Percentiles rank a stretch among this genome's conserved stretches.
Conservation (phyloP, 1,140 invertebrate genomes). For the Apis laboriosa region DNA sequence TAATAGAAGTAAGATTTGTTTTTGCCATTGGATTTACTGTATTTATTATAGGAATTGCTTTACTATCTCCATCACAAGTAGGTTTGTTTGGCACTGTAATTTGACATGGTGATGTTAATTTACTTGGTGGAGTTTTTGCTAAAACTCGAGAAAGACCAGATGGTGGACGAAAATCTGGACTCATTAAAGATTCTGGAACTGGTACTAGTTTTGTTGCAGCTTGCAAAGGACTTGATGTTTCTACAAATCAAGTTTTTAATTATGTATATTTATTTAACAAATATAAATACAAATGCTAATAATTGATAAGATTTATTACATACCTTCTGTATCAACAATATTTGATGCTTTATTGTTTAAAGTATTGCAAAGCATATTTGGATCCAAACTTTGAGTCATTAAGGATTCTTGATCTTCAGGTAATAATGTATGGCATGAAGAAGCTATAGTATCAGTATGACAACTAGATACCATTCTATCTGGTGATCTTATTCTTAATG, state of each 20-base stretch:
- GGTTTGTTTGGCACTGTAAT: conserved; percentile 71
- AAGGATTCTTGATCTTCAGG: conserved; percentile 76
- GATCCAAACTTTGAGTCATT: conserved; percentile 86
- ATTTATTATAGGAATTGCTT: conserved; percentile 72
- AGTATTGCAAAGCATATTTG: conserved; percentile 76
- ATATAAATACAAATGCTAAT: background rate
- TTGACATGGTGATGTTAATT: conserved; percentile 75
- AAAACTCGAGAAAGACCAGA: conserved; percentile 74
- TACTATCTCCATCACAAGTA: conserved; percentile 65
- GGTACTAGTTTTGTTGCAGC: conserved; percentile 92
- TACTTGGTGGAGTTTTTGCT: conserved; percentile 73
- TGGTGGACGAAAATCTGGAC: conserved; percentile 87
- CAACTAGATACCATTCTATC: conserved; percentile 87
- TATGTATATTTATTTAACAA: background rate
- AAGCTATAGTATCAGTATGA: conserved; percentile 80
- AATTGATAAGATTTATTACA: background rate
- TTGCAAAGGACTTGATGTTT: conserved; percentile 85
- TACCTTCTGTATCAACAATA: conserved; percentile 72
- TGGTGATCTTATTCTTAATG: conserved; percentile 84
- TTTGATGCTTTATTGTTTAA: conserved; percentile 68
- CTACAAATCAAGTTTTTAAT: conserved; percentile 55
- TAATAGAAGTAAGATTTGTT: conserved; percentile 65
- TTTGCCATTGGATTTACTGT: conserved; percentile 73
- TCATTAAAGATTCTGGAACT: conserved; percentile 92
- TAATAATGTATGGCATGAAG: conserved; percentile 73